Conservation (phyloP, 37 sponge, comb jelly and placozoan genomes). For the Geodia barretti region DNA sequence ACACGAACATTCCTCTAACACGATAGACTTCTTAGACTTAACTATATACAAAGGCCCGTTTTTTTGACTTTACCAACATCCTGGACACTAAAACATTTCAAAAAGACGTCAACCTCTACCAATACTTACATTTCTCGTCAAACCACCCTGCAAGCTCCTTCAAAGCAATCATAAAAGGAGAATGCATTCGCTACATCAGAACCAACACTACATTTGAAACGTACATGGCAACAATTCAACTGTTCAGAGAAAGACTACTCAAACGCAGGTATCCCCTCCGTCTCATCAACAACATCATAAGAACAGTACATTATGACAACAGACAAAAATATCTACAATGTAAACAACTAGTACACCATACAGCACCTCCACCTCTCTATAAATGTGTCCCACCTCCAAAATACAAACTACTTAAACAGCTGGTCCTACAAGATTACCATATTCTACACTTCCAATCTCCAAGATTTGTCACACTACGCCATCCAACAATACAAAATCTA, state of each 20-base stretch:
- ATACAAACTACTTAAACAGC: not conserved
- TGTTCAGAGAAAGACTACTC: too few relatives aligned
- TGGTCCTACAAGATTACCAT: constrained; percentile 8
- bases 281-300: too few relatives aligned
- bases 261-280: too few relatives aligned
- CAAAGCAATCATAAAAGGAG: too few relatives aligned
- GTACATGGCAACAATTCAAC: too few relatives aligned
- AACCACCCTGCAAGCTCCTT: too few relatives aligned
- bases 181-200: too few relatives aligned
- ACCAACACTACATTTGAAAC: too few relatives aligned
- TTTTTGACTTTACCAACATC: not conserved
- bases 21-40: not conserved
- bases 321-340: too few relatives aligned
- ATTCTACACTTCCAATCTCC: not conserved
- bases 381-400: constrained; percentile 37
- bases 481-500: not conserved
- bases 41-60: not conserved
- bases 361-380: not conserved
- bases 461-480: not conserved
- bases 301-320: too few relatives aligned
- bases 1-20: not conserved
- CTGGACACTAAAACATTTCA: not conserved
- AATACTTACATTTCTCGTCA: not conserved
- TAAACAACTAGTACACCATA: not conserved
- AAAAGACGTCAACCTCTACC: not conserved